These are phyloP conservation scores for Pangasius larnaudii DNA, from an alignment of 2,797 vertebrate genomes.

Conservation along the genomic window DNA sequence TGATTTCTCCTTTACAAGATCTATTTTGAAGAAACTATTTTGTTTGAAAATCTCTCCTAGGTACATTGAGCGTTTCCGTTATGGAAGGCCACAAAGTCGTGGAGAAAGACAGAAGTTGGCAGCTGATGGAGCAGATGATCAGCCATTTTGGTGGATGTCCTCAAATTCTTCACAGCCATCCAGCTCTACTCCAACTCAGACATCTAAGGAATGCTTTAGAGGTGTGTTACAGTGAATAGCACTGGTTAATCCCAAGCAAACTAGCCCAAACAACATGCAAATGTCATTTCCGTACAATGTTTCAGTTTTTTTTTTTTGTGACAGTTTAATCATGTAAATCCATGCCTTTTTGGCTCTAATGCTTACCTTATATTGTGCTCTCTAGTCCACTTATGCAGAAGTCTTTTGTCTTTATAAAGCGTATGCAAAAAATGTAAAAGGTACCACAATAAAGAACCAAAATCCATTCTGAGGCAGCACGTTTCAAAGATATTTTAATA, in stretches of 20 bases:
- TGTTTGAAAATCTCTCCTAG: conserved; percentile 64
- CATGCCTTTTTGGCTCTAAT: not conserved
- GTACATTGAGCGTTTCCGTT: conserved; percentile 85
- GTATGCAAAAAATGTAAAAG: not conserved
- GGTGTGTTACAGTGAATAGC: conserved; percentile 24
- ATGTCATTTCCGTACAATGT: not conserved
- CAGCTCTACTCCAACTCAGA: conserved; percentile 65
- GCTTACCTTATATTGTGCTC: not conserved
- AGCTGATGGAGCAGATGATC: conserved; percentile 52
- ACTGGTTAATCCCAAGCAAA: not conserved
- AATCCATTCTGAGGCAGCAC: not conserved
- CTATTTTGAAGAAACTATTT: not conserved
- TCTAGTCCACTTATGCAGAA: not conserved
- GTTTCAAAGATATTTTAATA: not conserved
- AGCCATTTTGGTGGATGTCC: conserved; percentile 82
- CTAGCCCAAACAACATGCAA: not conserved
- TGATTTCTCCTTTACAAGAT: not conserved
- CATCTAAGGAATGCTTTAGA: conserved; percentile 55
- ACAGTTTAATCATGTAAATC: too few species aligned
- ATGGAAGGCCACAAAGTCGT: conserved; percentile 81
- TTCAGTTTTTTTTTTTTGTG: not conserved
- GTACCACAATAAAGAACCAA: not conserved
- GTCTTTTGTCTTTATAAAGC: not conserved
- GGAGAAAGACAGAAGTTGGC: conserved; percentile 72
- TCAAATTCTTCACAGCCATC: conserved; percentile 64